These are phyloP conservation scores for Hiodon alosoides DNA, from an alignment of 2,113 vertebrate genomes.

Conservation along the genomic window DNA sequence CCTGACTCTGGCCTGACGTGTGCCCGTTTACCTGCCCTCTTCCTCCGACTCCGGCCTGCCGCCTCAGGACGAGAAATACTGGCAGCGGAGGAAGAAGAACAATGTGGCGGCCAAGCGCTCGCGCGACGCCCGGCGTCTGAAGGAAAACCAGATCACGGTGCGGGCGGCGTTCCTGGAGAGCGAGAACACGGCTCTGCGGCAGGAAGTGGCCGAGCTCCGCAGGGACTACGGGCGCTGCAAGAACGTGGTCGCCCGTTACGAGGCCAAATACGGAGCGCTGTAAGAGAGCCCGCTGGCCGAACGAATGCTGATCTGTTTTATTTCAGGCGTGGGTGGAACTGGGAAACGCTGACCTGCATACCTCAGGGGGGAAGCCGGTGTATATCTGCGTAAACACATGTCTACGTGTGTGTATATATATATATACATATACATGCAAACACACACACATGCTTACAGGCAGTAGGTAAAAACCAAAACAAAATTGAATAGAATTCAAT, in stretches of 20 bases:
- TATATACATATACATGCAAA: not conserved
- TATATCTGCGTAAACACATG: no score
- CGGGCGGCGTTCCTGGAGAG: constrained; percentile 92
- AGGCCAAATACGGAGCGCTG: constrained; percentile 81
- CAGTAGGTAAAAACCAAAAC: no score
- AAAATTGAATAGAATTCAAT: no score
- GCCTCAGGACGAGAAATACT: constrained; percentile 86
- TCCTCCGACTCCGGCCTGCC: not conserved
- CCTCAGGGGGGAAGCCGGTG: no score
- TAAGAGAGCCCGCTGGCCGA: constrained; percentile 59
- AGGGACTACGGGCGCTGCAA: constrained; percentile 84
- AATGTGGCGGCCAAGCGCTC: constrained; percentile 67
- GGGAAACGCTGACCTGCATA: no score
- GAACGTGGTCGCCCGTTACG: constrained; percentile 75
- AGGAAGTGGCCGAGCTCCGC: constrained; percentile 85
- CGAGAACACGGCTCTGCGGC: constrained; percentile 83
- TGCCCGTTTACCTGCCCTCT: no score
- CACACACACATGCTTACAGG: no score
- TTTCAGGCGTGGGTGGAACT: no score
- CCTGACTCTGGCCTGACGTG: no score
- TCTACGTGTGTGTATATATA: not conserved
- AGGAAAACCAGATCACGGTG: constrained; percentile 97
- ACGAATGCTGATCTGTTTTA: no score
- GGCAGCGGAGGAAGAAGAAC: constrained; percentile 92
- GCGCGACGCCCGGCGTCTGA: constrained; percentile 72